These are phyloP conservation scores for Epinotia bilunana DNA, from an alignment of 2,888 invertebrate genomes.

Conservation along the genomic window DNA sequence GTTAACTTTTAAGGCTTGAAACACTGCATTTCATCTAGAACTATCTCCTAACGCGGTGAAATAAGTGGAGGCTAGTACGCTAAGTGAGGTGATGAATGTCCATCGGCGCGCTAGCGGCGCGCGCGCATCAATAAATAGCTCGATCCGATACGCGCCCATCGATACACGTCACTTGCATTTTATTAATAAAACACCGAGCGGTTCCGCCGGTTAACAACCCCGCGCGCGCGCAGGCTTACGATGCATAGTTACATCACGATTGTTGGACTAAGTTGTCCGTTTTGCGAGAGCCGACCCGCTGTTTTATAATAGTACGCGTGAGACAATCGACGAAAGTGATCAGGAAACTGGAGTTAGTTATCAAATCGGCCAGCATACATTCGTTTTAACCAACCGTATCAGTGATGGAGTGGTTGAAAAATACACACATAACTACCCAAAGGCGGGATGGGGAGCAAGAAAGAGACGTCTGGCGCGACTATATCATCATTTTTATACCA, in stretches of 20 bases:
- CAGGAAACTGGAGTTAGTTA: too few relatives aligned
- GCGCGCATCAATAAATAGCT: slow-evolving; percentile 79
- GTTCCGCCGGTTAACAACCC: slow-evolving; percentile 79
- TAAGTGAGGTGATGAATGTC: slow-evolving; percentile 17
- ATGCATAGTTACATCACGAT: slow-evolving; percentile 64
- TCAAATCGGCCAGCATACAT: too few relatives aligned
- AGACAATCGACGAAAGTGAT: too few relatives aligned
- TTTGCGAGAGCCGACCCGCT: neutral
- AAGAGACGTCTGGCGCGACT: too few relatives aligned
- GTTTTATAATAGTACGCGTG: neutral
- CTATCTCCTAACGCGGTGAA: too few relatives aligned
- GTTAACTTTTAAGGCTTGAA: too few relatives aligned
- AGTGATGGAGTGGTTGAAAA: neutral
- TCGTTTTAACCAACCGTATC: neutral
- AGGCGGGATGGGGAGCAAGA: too few relatives aligned
- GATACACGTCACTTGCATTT: slow-evolving; percentile 79
- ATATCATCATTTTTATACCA: too few relatives aligned
- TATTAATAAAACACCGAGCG: slow-evolving; percentile 80
- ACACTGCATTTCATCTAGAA: too few relatives aligned
- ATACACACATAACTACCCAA: too few relatives aligned
- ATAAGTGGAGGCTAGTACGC: neutral
- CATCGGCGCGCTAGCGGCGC: slow-evolving; percentile 58
- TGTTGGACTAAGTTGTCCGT: neutral
- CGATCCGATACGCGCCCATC: slow-evolving; percentile 71
- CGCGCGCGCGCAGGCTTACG: slow-evolving; percentile 64